These are phyloP conservation scores for Onychostruthus taczanowskii DNA, from an alignment of 2,113 vertebrate species.

Conservation along the genomic window DNA sequence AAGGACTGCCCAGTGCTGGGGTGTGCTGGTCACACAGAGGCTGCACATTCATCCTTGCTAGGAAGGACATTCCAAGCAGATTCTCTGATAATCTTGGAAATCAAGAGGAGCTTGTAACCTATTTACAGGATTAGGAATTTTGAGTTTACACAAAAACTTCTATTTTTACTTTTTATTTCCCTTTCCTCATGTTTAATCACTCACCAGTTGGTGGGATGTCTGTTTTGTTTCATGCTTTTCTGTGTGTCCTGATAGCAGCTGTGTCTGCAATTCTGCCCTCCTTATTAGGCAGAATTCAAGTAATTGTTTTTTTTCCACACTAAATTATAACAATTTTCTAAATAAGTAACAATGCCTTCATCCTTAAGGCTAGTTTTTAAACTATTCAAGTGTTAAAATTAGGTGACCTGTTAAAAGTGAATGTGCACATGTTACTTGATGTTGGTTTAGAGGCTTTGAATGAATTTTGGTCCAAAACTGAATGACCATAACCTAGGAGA, in stretches of 20 bases:
- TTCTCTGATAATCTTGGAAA: neutral
- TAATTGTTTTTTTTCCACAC: neutral
- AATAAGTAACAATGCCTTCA: neutral
- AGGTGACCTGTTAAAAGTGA: neutral
- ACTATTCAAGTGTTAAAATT: neutral
- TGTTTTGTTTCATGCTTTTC: neutral
- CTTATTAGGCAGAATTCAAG: neutral
- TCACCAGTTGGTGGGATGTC: neutral
- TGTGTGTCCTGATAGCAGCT: neutral
- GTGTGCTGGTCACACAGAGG: neutral
- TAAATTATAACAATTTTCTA: neutral
- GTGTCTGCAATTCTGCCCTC: neutral
- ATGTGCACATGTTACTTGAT: neutral
- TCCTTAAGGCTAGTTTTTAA: neutral
- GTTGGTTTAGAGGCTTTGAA: neutral
- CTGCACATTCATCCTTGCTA: fast-evolving
- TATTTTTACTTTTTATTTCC: fast-evolving
- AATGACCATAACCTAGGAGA: neutral
- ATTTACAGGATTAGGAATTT: neutral
- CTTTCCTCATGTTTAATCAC: fast-evolving
- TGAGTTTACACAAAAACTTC: neutral
- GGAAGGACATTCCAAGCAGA: neutral
- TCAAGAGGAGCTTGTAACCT: neutral
- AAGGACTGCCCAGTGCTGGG: fast-evolving
- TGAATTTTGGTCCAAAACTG: neutral